Evolutionary conservation across 2,888 invertebrate species (phyloP).

Genomic region (Drosophila diplacantha): DNA sequence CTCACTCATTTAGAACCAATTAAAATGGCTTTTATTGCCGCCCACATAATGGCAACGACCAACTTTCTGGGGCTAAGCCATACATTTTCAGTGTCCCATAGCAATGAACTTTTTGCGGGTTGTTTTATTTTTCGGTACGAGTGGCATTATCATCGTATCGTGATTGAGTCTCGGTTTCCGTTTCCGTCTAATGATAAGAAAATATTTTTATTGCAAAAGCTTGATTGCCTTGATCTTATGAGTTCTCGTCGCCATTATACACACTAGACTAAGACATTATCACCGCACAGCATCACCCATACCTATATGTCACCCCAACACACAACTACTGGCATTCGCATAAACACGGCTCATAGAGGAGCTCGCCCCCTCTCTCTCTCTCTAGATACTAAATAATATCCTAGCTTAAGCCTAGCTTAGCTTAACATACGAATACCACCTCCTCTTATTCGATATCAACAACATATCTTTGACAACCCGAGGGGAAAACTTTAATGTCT

Average conservation of each 20-base stretch:
- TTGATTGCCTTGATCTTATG: conserved; percentile 13
- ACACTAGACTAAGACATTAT: conserved; percentile 20
- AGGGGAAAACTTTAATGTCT: conserved; percentile 23
- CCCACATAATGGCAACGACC: conserved; percentile 30
- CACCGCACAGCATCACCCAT: conserved; percentile 24
- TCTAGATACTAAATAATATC: conserved; percentile 35
- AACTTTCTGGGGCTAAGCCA: conserved; percentile 15
- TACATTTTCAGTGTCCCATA: conserved; percentile 24
- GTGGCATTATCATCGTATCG: conserved; percentile 5
- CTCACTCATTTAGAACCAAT: conserved; percentile 63
- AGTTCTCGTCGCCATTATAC: conserved; percentile 10
- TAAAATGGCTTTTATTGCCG: conserved; percentile 63
- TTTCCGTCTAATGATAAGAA: conserved; percentile 25
- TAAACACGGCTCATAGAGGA: conserved; percentile 27
- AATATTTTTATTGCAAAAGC: conserved; percentile 17
- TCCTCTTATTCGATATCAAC: conserved; percentile 18
- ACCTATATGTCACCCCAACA: conserved; percentile 10
- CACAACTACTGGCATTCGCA: conserved; percentile 16
- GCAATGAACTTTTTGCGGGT: conserved; percentile 2
- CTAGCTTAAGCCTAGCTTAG: conserved; percentile 59
- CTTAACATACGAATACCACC: conserved; percentile 48
- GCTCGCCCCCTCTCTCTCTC: not conserved
- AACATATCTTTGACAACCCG: conserved; percentile 50
- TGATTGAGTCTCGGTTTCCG: conserved; percentile 10
- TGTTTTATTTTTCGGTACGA: not conserved